Evolutionary conservation across 64 coral and sea anemone species (phyloP).

Genomic region (Stylophora pistillata): DNA sequence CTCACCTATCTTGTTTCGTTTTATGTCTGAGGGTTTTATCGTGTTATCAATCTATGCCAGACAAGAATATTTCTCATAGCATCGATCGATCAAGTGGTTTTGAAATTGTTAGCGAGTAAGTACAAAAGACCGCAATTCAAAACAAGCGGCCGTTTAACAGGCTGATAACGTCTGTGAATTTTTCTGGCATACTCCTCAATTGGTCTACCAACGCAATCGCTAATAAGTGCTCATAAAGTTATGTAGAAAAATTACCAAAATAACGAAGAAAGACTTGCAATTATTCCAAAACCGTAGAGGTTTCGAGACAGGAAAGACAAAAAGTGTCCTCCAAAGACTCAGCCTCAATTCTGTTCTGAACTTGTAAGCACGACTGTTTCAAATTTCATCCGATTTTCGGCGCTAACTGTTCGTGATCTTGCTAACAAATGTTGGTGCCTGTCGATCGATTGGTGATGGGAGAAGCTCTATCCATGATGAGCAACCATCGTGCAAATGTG

Average conservation of each 20-base stretch:
- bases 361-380: neutral
- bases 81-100: neutral
- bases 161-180: neutral
- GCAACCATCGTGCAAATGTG: no score
- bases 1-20: neutral
- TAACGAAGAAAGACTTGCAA: no score
- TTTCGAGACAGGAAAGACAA: no score
- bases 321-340: no score
- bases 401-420: neutral
- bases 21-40: neutral
- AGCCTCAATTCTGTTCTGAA: neutral
- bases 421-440: neutral
- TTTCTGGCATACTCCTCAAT: neutral
- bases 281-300: no score
- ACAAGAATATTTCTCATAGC: neutral
- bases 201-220: no score
- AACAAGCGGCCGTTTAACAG: neutral
- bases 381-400: neutral
- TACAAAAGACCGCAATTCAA: neutral
- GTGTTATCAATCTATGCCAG: neutral
- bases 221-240: no score
- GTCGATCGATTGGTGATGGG: no score
- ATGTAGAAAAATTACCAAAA: no score
- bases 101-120: neutral
- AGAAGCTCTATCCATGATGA: no score